Evolutionary conservation across 2,113 vertebrate species (phyloP), one percentile per base, ranked within the genome.

Genomic region (Labeo rohita): DNA sequence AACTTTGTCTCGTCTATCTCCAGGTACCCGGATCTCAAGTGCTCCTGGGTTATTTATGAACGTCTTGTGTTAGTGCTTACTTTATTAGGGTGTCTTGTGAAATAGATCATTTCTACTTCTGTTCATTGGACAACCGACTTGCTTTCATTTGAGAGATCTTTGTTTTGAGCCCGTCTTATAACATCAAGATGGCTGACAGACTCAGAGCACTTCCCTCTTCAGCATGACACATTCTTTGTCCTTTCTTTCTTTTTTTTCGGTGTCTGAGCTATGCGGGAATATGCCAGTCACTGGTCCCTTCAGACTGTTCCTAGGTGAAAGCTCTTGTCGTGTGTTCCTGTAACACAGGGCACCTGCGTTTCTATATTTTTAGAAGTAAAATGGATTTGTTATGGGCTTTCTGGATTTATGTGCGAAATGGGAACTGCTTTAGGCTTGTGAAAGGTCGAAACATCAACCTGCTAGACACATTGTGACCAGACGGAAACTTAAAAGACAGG

Each of bases 321-420:
- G 85, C 80, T 72, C 86, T 85, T 78, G 74, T 43, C 39, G 66
- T 84, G 84, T 89, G 87, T 49, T 80, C 87, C 50, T 52, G 50
- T 52, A 13, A 77, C 88, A 83, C 74, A 86, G 87, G 84, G 77
- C 84, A 65, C 80, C 86, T 86, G 18, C 76, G 61, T 56, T 68
- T 86, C 88, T 45, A 43, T 21, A 72, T 75, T 23, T 75, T 75
- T 49, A 75, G 73, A 75, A 72, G 39, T 45, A 18, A 43, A 21
- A 72, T 21, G 16, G 9, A 45, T 45, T 72, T 21, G 68, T 43
- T 72, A 72, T 72, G n/a, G 39, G 68, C 39, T 72, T 74, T 89
- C 87, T 68, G 87, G 90, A 92, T 94, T 92, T 92, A 86, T 93
- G 91, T 92, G 88, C 91, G 85, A 85, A 85, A 89, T 87, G 89